phyloP scores from a whole-genome alignment of 2,797 vertebrate genomes.

The Glossophaga mutica region DNA sequence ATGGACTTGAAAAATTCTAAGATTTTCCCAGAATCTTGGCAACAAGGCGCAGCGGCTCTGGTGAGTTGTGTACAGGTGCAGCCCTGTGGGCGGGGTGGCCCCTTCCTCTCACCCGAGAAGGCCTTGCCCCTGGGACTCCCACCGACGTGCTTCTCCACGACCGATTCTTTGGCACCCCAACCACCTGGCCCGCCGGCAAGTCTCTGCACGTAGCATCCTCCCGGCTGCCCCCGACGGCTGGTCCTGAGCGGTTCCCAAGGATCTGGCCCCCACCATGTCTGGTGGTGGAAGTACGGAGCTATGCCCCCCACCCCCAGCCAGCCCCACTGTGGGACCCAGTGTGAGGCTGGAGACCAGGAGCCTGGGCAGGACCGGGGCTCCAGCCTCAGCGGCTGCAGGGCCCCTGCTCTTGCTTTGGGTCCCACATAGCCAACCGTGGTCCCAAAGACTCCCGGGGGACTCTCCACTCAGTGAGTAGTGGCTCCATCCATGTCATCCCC shows the following conservation, averaged over 20 bases:
- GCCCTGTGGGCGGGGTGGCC: no score
- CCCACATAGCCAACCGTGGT: not conserved
- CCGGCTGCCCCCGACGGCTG: not conserved
- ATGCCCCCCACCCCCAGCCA: rapidly evolving
- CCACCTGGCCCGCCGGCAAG: not conserved
- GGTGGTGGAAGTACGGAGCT: rapidly evolving
- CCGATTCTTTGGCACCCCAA: not conserved
- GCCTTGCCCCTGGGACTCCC: no score
- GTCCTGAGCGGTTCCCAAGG: not conserved
- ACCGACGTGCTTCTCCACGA: not conserved
- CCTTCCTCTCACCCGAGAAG: not conserved
- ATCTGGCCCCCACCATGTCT: rapidly evolving
- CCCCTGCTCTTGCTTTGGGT: not conserved
- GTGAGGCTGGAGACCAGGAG: not conserved
- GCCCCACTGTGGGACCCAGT: not conserved
- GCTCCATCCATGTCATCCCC: not conserved
- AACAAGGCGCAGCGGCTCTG: rapidly evolving
- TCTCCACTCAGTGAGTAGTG: no score
- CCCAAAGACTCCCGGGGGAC: not conserved
- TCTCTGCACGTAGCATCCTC: rapidly evolving
- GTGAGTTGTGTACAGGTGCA: rapidly evolving
- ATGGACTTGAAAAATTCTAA: not conserved
- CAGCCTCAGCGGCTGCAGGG: rapidly evolving
- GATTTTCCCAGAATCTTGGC: not conserved
- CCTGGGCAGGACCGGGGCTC: not conserved